Evolutionary conservation across 2,888 invertebrate species (phyloP), one percentile per base, ranked within the genome.

Genomic region (Morpho helenor): DNA sequence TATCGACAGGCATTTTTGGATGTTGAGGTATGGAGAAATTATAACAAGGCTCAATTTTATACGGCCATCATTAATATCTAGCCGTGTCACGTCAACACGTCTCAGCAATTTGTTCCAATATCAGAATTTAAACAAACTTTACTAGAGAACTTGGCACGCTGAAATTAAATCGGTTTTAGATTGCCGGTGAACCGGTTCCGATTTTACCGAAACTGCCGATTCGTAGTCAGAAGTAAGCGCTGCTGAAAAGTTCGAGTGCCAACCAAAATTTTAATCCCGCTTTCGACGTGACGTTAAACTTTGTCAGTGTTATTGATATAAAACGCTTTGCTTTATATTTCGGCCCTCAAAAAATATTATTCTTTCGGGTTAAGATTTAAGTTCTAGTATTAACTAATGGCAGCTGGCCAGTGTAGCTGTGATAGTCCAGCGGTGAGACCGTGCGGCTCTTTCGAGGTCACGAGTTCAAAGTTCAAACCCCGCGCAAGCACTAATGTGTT

Each of bases 151-250:
- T 88, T 87, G 80, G 83, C 80, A 84, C 87, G 79, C 79, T 74
- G 84, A 87, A 86, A 88, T 88, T 88, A 84, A 88, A 89, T 87
- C 86, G 87, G 88, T 88, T 84, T 82, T 79, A 75, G 80, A 86
- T 87, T 84, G 86, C 84, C 82, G 79, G 79, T 82, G 80, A 80
- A 75, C 75, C 74, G 80, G 82, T 84, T 81, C 80, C 56, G 65
- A 65, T 65, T 68, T 63, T 61, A 31, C 74, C 74, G 68, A 84
- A 84, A 84, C 84, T 82, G 84, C 79, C 80, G 82, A 86, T 82
- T 79, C 79, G 79, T 84, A 82, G 87, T 84, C 82, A 80, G 76
- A 76, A 78, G 78, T 75, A 73, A 84, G 80, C 79, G 77, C 75
- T 72, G 74, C 72, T 70, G 68, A 66, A 80, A 75, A 84, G 78